Conservation (phyloP, 2,888 invertebrate genomes). For the Eumerus sabulonum region DNA sequence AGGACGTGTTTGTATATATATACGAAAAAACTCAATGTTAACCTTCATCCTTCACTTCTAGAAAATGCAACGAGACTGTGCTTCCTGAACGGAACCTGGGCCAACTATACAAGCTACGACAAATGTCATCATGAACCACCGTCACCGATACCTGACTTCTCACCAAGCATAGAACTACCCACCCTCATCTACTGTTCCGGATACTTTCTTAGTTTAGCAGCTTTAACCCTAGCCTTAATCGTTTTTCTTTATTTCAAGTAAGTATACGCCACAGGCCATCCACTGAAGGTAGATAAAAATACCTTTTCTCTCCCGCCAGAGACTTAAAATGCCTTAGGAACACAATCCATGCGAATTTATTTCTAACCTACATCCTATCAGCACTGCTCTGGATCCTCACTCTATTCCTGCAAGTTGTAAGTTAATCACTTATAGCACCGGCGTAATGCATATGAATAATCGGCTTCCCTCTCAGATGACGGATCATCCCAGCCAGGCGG, state of each 20-base stretch:
- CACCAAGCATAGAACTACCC: slow-evolving; percentile 80
- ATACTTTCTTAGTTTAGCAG: slow-evolving; percentile 89
- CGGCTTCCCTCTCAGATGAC: slow-evolving; percentile 80
- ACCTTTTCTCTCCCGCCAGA: slow-evolving; percentile 80
- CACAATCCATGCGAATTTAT: slow-evolving; percentile 95
- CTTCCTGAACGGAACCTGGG: slow-evolving; percentile 88
- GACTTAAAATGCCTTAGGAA: slow-evolving; percentile 95
- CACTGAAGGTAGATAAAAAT: too few species aligned
- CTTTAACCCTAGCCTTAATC: slow-evolving; percentile 89
- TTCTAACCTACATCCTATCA: slow-evolving; percentile 93
- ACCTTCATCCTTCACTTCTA: slow-evolving; percentile 78
- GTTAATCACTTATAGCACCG: slow-evolving; percentile 9
- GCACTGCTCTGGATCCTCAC: slow-evolving; percentile 94
- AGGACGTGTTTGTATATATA: too few species aligned
- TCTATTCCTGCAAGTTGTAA: slow-evolving; percentile 85
- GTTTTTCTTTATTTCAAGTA: slow-evolving; percentile 95
- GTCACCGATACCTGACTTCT: slow-evolving; percentile 80
- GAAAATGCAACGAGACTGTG: slow-evolving; percentile 92
- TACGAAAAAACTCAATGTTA: too few species aligned
- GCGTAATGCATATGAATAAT: not conserved
- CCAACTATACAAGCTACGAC: slow-evolving; percentile 87
- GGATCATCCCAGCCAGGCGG: slow-evolving; percentile 78
- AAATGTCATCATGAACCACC: slow-evolving; percentile 82
- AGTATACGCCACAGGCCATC: slow-evolving; percentile 78
- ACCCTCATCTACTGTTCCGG: slow-evolving; percentile 90